A percentile compares a stretch with the other conserved stretches of the same genome.
Conservation (phyloP, 1,140 invertebrate genomes). For the Cotesia typhae region DNA sequence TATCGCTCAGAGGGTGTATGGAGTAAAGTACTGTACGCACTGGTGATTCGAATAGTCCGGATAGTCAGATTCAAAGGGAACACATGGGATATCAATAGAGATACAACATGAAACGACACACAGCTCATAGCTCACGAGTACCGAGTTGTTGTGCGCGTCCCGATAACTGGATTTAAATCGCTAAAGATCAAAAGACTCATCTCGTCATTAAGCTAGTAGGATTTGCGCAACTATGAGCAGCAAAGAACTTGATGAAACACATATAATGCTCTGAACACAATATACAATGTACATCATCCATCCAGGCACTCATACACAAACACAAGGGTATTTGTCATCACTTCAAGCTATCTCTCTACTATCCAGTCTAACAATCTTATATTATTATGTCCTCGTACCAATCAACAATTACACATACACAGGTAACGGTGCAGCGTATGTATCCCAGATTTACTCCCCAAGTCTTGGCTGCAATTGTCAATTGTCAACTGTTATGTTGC, state of each 20-base stretch:
- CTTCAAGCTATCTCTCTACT: too few species aligned
- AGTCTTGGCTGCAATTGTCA: not conserved
- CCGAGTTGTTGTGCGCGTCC: constrained; percentile 5
- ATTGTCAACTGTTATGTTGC: not conserved
- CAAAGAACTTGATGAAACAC: not conserved
- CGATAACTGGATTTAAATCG: constrained; percentile 61
- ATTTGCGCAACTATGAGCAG: constrained; percentile 3
- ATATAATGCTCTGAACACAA: too few species aligned
- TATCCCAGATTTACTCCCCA: too few species aligned
- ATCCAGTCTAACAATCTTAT: too few species aligned
- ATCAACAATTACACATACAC: too few species aligned
- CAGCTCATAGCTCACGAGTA: not conserved
- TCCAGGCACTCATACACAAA: not conserved
- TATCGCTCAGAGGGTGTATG: not conserved
- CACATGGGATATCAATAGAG: constrained; percentile 6
- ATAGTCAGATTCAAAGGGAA: constrained; percentile 31
- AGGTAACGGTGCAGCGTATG: too few species aligned
- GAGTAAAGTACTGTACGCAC: constrained; percentile 29
- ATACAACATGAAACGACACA: too few species aligned
- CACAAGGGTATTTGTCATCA: too few species aligned
- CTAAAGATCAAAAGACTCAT: constrained; percentile 58
- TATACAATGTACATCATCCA: not conserved
- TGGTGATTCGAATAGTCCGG: constrained; percentile 37
- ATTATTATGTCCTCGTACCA: too few species aligned
- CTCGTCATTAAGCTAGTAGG: constrained; percentile 32